These are phyloP conservation scores for Tringa solitaria DNA, from an alignment of 2,113 vertebrate genomes.

Conservation along the genomic window DNA sequence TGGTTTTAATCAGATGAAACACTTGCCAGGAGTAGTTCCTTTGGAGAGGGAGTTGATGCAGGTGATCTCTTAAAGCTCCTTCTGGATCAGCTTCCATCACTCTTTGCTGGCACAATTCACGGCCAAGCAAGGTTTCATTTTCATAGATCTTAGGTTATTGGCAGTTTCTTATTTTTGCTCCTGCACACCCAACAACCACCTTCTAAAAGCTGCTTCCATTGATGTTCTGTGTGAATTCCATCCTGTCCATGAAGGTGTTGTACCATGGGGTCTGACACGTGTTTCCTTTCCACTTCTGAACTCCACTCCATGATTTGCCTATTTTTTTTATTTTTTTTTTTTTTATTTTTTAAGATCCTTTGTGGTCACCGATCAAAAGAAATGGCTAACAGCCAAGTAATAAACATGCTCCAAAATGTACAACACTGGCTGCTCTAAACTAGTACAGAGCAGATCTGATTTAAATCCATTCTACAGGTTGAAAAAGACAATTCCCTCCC, in stretches of 20 bases:
- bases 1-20: background rate
- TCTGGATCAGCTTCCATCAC: background rate
- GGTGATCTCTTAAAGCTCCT: background rate
- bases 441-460: background rate
- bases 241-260: fast-evolving
- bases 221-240: too few relatives aligned
- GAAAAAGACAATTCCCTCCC: background rate
- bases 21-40: background rate
- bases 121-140: background rate
- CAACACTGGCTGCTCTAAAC: background rate
- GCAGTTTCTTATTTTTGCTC: background rate
- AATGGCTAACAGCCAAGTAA: background rate
- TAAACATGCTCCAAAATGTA: background rate
- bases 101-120: background rate
- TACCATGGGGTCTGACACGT: background rate
- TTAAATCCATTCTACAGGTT: background rate
- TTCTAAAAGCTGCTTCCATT: background rate
- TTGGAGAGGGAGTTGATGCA: background rate
- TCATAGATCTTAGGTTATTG: too few relatives aligned
- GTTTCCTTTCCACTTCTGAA: background rate
- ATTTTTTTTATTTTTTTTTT: too few relatives aligned
- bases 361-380: background rate
- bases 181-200: background rate
- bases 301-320: background rate
- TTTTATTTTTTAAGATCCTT: background rate